Conservation (phyloP, 2,888 invertebrate species). For the Parasteatoda lunata region DNA sequence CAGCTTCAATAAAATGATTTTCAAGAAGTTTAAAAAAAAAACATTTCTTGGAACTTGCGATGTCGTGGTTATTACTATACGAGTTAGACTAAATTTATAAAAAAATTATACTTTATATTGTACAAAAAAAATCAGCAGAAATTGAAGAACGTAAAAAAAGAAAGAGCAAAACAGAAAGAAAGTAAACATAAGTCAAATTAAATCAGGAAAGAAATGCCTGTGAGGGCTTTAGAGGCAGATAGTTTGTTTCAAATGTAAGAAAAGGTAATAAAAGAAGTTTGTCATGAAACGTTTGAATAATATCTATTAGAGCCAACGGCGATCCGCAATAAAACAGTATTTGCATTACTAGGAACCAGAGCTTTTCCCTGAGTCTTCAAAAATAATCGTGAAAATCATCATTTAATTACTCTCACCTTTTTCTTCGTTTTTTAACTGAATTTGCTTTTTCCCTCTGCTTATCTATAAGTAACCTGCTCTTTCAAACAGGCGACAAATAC, state of each 20-base stretch:
- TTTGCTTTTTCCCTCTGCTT: not conserved
- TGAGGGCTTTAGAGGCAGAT: not conserved
- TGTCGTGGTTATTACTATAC: no score
- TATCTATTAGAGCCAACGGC: slow-evolving; percentile 50
- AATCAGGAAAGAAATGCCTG: no score
- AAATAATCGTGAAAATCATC: not conserved
- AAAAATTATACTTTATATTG: no score
- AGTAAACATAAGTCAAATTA: no score
- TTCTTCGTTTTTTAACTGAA: not conserved
- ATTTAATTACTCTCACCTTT: slow-evolving; percentile 1
- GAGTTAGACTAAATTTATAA: no score
- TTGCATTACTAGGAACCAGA: slow-evolving; percentile 27
- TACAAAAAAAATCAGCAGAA: no score
- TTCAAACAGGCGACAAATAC: not conserved
- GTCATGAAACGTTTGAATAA: slow-evolving; percentile 53
- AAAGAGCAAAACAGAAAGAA: no score
- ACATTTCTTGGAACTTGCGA: no score
- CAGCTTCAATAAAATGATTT: no score
- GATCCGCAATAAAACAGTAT: slow-evolving; percentile 37
- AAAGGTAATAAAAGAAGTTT: slow-evolving; percentile 24
- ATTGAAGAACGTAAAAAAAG: no score
- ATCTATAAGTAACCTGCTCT: not conserved
- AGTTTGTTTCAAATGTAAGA: slow-evolving; percentile 49
- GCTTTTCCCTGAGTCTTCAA: not conserved
- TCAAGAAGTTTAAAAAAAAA: no score